Conservation (phyloP, 2,113 vertebrate species). For the Turnix velox region DNA sequence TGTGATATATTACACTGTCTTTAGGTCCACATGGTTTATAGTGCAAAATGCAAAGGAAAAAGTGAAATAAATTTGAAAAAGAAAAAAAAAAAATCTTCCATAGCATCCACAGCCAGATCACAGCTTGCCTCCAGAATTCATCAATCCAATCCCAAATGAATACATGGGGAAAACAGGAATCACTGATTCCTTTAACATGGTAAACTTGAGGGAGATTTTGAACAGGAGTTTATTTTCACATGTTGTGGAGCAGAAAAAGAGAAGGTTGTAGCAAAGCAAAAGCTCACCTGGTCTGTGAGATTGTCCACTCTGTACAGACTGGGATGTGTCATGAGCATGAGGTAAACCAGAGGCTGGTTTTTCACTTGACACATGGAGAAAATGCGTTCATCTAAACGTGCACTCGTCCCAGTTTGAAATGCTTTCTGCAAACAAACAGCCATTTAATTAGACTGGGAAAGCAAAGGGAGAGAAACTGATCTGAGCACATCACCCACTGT, state of each 20-base stretch:
- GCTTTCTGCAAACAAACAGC: conserved; percentile 78
- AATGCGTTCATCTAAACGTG: conserved; percentile 87
- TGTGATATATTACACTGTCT: background rate
- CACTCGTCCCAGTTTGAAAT: conserved; percentile 88
- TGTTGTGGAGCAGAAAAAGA: background rate
- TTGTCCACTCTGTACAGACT: conserved; percentile 87
- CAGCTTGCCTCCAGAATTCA: background rate
- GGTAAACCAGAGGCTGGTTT: conserved; percentile 87
- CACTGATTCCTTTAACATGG: background rate
- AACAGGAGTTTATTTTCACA: background rate
- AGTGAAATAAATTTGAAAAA: background rate
- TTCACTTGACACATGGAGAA: conserved; percentile 97
- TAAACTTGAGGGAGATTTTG: background rate
- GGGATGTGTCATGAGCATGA: conserved; percentile 92
- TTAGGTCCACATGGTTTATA: background rate
- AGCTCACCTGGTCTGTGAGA: conserved; percentile 87
- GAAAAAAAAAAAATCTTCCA: background rate
- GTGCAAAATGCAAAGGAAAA: background rate
- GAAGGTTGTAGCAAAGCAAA: background rate
- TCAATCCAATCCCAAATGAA: background rate
- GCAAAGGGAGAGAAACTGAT: background rate
- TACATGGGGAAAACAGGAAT: background rate
- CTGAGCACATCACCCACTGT: background rate
- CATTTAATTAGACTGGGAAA: background rate
- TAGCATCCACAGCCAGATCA: background rate